Evolutionary conservation across 2,113 vertebrate genomes (phyloP).

Genomic region (Saccopteryx bilineata): DNA sequence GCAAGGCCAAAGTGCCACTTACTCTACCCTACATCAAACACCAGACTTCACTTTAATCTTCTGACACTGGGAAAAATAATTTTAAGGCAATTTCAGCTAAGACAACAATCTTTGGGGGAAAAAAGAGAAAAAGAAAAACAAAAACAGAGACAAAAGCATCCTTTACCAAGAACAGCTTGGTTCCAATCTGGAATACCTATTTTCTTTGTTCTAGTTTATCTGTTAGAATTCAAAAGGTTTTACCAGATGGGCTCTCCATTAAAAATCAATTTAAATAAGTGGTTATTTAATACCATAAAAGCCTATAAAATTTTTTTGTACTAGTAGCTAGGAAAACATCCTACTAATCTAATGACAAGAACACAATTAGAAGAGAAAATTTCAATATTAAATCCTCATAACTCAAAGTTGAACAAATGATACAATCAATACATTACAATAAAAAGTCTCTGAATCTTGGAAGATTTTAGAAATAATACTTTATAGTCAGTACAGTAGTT

Average conservation of each 20-base stretch:
- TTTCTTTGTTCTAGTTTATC: not conserved
- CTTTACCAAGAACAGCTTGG: not conserved
- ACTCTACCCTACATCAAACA: constrained; percentile 26
- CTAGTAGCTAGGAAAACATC: not conserved
- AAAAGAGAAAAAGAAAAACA: not conserved
- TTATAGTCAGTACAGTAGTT: not conserved
- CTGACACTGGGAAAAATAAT: constrained; percentile 27
- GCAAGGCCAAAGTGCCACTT: constrained; percentile 50
- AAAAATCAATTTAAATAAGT: constrained; percentile 17
- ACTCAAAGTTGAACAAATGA: constrained; percentile 6
- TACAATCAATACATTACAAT: not conserved
- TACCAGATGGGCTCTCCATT: not conserved
- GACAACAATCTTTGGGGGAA: not conserved
- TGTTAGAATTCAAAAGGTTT: constrained; percentile 27
- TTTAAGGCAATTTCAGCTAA: constrained; percentile 52
- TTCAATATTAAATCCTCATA: not conserved
- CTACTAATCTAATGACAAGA: not conserved
- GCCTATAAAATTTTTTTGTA: not conserved
- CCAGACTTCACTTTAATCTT: not conserved
- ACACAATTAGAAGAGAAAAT: constrained; percentile 8
- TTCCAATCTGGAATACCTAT: not conserved
- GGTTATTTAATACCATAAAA: not conserved
- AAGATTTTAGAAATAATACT: constrained; percentile 15
- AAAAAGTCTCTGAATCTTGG: not conserved
- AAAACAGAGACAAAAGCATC: not conserved